Conservation (phyloP, 1,140 invertebrate species). For the Holcopasites calliopsidis region DNA sequence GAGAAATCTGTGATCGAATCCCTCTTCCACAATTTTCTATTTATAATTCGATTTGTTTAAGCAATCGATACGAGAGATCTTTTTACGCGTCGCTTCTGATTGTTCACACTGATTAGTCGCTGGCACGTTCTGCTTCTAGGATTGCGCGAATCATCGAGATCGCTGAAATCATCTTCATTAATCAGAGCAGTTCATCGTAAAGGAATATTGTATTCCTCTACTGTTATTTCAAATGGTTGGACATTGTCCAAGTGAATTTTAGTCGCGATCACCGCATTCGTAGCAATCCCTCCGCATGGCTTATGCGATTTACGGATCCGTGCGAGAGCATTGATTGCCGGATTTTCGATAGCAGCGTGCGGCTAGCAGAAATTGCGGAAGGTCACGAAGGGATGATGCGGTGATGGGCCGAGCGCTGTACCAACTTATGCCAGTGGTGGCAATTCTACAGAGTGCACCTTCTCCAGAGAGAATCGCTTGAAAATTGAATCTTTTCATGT, state of each 20-base stretch:
- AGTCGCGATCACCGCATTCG: slow-evolving; percentile 18
- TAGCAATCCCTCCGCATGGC: slow-evolving; percentile 6
- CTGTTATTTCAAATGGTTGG: background rate
- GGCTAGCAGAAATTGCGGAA: slow-evolving; percentile 50
- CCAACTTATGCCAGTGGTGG: background rate
- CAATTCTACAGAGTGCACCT: slow-evolving; percentile 51
- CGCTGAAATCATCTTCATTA: background rate
- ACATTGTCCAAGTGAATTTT: slow-evolving; percentile 7
- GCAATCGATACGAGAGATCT: slow-evolving; percentile 14
- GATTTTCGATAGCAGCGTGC: slow-evolving; percentile 30
- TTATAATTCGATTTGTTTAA: too few species aligned
- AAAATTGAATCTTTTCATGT: slow-evolving; percentile 43
- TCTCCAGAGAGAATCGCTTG: slow-evolving; percentile 11
- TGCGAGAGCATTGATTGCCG: slow-evolving; percentile 58
- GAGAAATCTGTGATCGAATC: too few species aligned
- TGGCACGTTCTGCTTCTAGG: background rate
- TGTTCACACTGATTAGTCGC: slow-evolving; percentile 5
- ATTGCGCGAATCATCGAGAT: background rate
- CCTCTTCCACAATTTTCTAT: too few species aligned
- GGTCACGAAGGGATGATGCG: slow-evolving; percentile 55
- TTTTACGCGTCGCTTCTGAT: background rate
- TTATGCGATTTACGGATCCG: slow-evolving; percentile 42
- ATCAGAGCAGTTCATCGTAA: too few species aligned
- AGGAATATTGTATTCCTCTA: background rate
- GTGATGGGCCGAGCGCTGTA: slow-evolving; percentile 12